Base-by-base conservation (phyloP, 2,888 invertebrate species). In the Limnephilus marmoratus region DNA sequence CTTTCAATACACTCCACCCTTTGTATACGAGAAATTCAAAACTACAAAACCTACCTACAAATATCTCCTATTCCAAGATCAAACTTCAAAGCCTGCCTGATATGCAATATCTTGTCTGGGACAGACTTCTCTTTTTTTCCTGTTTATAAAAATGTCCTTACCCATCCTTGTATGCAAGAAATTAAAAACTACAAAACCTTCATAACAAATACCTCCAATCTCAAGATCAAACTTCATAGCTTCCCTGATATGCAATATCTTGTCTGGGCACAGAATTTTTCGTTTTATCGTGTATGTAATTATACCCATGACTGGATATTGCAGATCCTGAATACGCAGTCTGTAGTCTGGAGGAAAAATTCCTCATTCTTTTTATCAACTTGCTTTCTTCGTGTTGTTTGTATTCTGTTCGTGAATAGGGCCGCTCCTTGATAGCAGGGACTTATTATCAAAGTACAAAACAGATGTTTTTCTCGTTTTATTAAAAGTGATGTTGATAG, bases 271-370 rank as follows among this genome's bases (percentile, higher is more conserved):
- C 15, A 34, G 83, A 83, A 5, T 34, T 68, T 45, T 24, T 68
- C 9, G 24, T n/a, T 68, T 24, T n/a, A 24, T 68, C 24, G 2
- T 68, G 9, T 68, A 24, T 68, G n/a, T 68, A 68, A 24, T 9
- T 68, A n/a, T 68, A 24, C n/a, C 24, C n/a, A 68, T n/a, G 68
- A 11, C 68, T n/a, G 68, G 7, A 9, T 24, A 68, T 68, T 68
- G 68, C 68, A 53, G 68, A 68, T 68, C 68, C 24, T 37, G 83
- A 83, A 83, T 83, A 83, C 37, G 24, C 37, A 37, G 83, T 34
- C 83, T 83, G 83, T 83, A 37, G 83, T 83, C 83, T 83, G 83
- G 18, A 34, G 37, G 83, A 37, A 83, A 83, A 83, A 83, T 37
- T 24, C 37, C 24, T 83, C n/a, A 34, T 41, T 83, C n/a, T 83